These are phyloP conservation scores for Limnephilus marmoratus DNA, from an alignment of 2,888 invertebrate genomes.

Conservation along the genomic window DNA sequence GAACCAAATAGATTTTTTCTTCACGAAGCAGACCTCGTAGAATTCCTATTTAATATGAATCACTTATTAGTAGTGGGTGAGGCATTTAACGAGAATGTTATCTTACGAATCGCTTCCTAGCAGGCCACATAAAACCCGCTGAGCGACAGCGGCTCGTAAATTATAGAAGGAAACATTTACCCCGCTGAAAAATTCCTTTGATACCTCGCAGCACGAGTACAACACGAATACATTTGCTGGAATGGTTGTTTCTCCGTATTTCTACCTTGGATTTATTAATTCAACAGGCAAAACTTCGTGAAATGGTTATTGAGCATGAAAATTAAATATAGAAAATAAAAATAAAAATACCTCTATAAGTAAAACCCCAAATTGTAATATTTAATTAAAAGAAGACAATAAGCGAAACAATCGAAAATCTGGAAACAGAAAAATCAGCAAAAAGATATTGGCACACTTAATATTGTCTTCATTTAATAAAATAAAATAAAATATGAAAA, in stretches of 20 bases:
- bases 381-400: too few relatives aligned
- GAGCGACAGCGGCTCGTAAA: slow-evolving; percentile 44
- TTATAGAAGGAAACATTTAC: slow-evolving; percentile 38
- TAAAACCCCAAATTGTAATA: too few relatives aligned
- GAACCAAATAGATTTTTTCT: not conserved
- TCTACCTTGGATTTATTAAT: not conserved
- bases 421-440: too few relatives aligned
- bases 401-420: too few relatives aligned
- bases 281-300: not conserved
- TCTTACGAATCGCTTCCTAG: slow-evolving; percentile 36
- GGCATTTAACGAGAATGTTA: slow-evolving; percentile 48
- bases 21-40: not conserved
- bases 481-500: too few relatives aligned
- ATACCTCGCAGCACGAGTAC: not conserved
- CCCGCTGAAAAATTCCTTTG: slow-evolving; percentile 36
- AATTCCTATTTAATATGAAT: slow-evolving; percentile 34
- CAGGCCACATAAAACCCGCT: slow-evolving; percentile 17
- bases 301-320: not conserved
- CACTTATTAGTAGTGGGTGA: slow-evolving; percentile 43
- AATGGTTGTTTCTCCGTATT: not conserved
- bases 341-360: too few relatives aligned
- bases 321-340: too few relatives aligned
- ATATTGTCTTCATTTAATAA: too few relatives aligned
- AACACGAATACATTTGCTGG: not conserved
- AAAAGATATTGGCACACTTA: too few relatives aligned